Evolutionary conservation across 2,888 invertebrate genomes (phyloP).

Genomic region (Eupithecia inturbata): DNA sequence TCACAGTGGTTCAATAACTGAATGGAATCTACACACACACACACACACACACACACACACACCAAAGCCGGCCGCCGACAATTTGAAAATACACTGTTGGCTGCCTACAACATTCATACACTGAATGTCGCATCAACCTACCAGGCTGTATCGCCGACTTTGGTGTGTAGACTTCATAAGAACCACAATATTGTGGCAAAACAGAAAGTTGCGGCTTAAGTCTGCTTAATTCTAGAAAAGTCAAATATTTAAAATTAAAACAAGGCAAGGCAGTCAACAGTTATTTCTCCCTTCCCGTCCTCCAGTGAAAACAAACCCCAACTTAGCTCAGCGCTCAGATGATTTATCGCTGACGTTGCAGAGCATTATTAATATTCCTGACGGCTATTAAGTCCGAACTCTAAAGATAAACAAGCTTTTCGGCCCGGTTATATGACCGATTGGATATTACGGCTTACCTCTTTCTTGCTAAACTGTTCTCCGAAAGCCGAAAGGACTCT

Average conservation of each 20-base stretch:
- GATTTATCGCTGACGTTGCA: slow-evolving; percentile 45
- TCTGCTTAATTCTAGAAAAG: not conserved
- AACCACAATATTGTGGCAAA: not conserved
- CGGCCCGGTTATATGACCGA: slow-evolving; percentile 38
- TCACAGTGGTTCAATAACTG: not conserved
- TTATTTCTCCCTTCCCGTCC: slow-evolving; percentile 3
- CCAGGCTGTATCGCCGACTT: not conserved
- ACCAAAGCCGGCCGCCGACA: not conserved
- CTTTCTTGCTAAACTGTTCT: not conserved
- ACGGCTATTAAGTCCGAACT: slow-evolving; percentile 48
- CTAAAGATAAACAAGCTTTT: slow-evolving; percentile 50
- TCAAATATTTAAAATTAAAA: not conserved
- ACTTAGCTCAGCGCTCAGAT: slow-evolving; percentile 49
- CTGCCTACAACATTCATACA: not conserved
- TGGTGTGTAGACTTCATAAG: not conserved
- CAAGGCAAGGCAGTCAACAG: not conserved
- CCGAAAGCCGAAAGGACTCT: not conserved
- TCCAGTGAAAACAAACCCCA: slow-evolving; percentile 18
- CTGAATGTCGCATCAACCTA: not conserved
- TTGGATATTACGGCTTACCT: slow-evolving; percentile 12
- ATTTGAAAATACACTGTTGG: not conserved
- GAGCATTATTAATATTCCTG: slow-evolving; percentile 48
- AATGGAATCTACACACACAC: not conserved
- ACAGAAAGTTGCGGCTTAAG: too few relatives aligned
- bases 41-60: not conserved